Evolutionary conservation across 1,140 invertebrate species (phyloP).

Genomic region (Lucilia cuprina): DNA sequence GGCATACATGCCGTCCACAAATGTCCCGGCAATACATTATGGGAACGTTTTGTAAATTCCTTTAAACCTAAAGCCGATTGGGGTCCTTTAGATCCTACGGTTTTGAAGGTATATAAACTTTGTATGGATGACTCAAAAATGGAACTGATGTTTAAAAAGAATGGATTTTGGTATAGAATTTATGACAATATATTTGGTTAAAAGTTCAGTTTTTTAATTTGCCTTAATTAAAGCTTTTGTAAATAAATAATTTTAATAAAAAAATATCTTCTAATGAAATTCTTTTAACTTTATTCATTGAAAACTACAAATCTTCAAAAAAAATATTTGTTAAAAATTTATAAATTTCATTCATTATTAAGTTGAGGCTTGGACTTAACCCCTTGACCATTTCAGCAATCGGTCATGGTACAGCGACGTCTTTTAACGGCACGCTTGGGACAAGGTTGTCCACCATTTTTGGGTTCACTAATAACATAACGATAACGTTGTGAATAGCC

Average conservation of each 20-base stretch:
- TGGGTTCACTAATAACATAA: conserved; percentile 65
- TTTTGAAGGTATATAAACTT: conserved; percentile 54
- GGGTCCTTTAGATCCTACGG: conserved; percentile 64
- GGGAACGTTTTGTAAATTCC: conserved; percentile 62
- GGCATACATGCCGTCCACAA: conserved; percentile 58
- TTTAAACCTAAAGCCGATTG: conserved; percentile 65
- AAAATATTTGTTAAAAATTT: too few species aligned
- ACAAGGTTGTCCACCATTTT: conserved; percentile 75
- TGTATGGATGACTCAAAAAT: conserved; percentile 46
- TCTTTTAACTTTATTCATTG: too few species aligned
- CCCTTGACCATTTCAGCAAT: conserved; percentile 14
- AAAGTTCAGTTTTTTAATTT: neutral
- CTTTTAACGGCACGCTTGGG: conserved; percentile 67
- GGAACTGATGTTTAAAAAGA: conserved; percentile 49
- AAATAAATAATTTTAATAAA: neutral
- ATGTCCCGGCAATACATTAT: conserved; percentile 51
- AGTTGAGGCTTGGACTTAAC: too few species aligned
- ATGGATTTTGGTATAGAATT: conserved; percentile 54
- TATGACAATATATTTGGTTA: conserved; percentile 62
- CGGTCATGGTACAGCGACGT: conserved; percentile 62
- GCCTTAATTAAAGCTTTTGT: neutral
- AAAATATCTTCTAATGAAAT: too few species aligned
- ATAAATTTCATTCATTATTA: too few species aligned
- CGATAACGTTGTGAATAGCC: conserved; percentile 51
- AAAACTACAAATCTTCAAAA: too few species aligned